Evolutionary conservation across 2,797 vertebrate genomes (phyloP).

Genomic region (Enteromius unitaeniatus): DNA sequence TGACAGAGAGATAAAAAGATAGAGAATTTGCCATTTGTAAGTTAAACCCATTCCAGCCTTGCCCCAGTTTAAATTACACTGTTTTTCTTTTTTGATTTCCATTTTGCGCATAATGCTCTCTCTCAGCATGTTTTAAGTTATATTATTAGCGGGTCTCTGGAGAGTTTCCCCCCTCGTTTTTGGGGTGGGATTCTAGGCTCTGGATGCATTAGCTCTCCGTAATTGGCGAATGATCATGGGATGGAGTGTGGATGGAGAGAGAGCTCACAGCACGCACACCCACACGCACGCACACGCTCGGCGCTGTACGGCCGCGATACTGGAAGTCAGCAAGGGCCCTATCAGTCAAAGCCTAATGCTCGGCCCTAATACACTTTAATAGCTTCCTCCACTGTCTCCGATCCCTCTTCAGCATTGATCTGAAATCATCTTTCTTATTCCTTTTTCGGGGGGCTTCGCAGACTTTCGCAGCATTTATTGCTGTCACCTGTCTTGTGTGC

Average conservation of each 20-base stretch:
- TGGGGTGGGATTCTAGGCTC: conserved; percentile 66
- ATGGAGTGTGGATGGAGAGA: conserved; percentile 64
- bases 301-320: conserved; percentile 53
- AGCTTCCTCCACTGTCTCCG: conserved; percentile 61
- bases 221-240: conserved; percentile 69
- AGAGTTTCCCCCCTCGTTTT: conserved; percentile 59
- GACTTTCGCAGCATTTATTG: conserved; percentile 51
- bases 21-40: conserved; percentile 63
- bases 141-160: conserved; percentile 71
- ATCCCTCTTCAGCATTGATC: conserved; percentile 60
- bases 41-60: conserved; percentile 66
- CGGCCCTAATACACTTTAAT: conserved; percentile 61
- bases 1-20: conserved; percentile 52
- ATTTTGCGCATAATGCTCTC: conserved; percentile 72
- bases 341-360: conserved; percentile 63
- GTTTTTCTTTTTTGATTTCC: conserved; percentile 71
- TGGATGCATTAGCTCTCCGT: conserved; percentile 69
- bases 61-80: conserved; percentile 72
- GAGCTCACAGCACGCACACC: conserved; percentile 47
- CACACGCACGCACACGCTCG: conserved; percentile 38
- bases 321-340: conserved; percentile 63
- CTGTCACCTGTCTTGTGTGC: conserved; percentile 56
- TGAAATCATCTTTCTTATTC: conserved; percentile 57
- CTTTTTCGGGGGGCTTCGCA: conserved; percentile 41
- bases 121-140: conserved; percentile 73